Base-by-base conservation (phyloP, 2,113 vertebrate genomes). In the Phrynosoma blainvillii region DNA sequence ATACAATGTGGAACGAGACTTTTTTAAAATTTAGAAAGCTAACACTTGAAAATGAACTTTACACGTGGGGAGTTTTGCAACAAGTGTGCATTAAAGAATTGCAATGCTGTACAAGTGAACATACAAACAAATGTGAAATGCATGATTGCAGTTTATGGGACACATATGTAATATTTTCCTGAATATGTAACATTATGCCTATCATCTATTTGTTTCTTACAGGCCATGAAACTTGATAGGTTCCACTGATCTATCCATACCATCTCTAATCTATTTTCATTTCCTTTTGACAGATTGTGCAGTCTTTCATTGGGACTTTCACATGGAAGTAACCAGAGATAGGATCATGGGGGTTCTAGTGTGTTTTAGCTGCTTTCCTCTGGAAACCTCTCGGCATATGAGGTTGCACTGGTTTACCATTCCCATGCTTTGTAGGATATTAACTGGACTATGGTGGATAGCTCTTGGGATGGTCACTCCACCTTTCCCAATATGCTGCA, bases 281-380 rank as follows among this genome's bases (percentile, higher is more conserved):
- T 73, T 82, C 87, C 86, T 86, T 84, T 94, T 91, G 87, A 54
- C 77, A 80, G 83, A 56, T 18, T 77, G 68, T 87, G 89, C 12
- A 80, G 92, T 76, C 92, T 88, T 70, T 52, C 47, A 47, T 47
- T 47, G 89, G 89, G 79, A 85, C 79, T 82, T 68, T n/a, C 66
- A 89, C 70, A 80, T 94, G 84, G 80, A 10, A 79, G 93, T 89
- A 86, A 87, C 90, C 62, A 88, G 62, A 89, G 81, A 89, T 88
- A 92, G 94, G 95, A 97, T 95, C 93, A 98, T 98, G 98, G 95
- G 95, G 97, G 93, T 88, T 96, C 93, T 93, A 90, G 70, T 84
- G 82, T 90, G 87, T 90, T 93, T 96, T 75, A 91, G 90, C 91
- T 93, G 92, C 91, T 88, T 91, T 68, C 70, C 92, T 81, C 95